phyloP scores from a whole-genome alignment of 2,113 vertebrate species.

The Bos javanicus region DNA sequence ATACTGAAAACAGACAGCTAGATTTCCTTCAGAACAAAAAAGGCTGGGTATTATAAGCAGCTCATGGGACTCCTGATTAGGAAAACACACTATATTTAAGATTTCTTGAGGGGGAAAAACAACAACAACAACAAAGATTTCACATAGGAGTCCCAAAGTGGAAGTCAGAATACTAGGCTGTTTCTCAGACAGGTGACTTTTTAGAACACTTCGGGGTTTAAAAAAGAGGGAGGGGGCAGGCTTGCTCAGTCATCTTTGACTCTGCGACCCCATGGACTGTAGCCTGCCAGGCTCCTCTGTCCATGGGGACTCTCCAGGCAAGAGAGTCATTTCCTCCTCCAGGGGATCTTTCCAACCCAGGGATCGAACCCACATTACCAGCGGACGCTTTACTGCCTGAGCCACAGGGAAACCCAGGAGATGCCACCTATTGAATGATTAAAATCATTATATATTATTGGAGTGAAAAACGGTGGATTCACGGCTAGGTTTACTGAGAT shows the following conservation, averaged over 20 bases:
- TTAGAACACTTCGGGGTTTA: not conserved
- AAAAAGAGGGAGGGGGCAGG: not conserved
- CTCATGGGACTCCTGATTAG: not conserved
- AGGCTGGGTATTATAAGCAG: not conserved
- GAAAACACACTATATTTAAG: not conserved
- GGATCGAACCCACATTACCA: not conserved
- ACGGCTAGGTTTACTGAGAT: not conserved
- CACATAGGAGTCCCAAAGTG: not conserved
- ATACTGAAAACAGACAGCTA: not conserved
- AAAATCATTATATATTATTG: not conserved
- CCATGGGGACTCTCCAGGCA: not conserved
- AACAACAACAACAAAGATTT: not conserved
- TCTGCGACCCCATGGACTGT: not conserved
- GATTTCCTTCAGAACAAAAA: conserved; percentile 26
- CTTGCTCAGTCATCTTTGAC: not conserved
- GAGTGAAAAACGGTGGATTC: not conserved
- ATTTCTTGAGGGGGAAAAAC: not conserved
- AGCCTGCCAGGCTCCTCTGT: not conserved
- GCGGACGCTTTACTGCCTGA: not conserved
- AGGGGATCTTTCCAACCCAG: too few species aligned
- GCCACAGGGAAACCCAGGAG: not conserved
- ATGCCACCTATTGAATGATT: not conserved
- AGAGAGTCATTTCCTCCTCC: not conserved
- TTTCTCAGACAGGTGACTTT: too few species aligned
- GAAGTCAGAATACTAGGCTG: not conserved